Evolutionary conservation across 2,113 vertebrate species (phyloP).

Genomic region (Nibea coibor): DNA sequence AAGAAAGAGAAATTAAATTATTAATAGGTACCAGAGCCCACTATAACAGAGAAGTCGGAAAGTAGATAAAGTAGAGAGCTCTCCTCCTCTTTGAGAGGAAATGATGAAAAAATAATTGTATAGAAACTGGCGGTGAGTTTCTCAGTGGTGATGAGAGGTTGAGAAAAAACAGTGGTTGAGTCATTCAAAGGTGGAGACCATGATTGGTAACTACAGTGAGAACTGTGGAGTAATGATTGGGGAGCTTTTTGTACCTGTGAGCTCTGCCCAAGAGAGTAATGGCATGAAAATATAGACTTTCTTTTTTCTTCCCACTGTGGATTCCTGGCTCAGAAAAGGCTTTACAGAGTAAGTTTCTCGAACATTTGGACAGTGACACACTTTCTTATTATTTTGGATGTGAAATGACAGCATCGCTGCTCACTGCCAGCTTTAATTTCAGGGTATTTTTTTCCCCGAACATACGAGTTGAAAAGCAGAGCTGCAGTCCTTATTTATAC

Average conservation of each 20-base stretch:
- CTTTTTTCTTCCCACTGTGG: not conserved
- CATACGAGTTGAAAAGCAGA: conserved; percentile 28
- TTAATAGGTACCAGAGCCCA: not conserved
- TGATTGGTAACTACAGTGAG: conserved; percentile 21
- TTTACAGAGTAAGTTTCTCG: conserved; percentile 45
- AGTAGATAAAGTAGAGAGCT: not conserved
- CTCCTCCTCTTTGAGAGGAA: not conserved
- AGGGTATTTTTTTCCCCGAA: conserved; percentile 30
- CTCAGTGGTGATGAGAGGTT: conserved; percentile 2
- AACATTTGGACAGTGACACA: conserved; percentile 59
- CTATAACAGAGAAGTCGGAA: not conserved
- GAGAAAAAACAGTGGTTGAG: conserved; percentile 4
- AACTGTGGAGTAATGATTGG: conserved; percentile 34
- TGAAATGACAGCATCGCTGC: conserved; percentile 45
- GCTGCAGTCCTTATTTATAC: conserved; percentile 23
- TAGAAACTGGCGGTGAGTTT: not conserved
- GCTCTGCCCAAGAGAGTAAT: conserved; percentile 29
- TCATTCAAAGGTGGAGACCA: not conserved
- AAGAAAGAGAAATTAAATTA: not conserved
- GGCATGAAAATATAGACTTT: conserved; percentile 25
- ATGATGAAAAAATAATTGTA: not conserved
- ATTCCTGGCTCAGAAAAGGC: conserved; percentile 27
- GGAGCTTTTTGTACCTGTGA: conserved; percentile 25
- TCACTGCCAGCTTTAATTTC: conserved; percentile 54
- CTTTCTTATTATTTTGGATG: conserved; percentile 63